phyloP scores from a whole-genome alignment of 35 echinoderm and acorn worm species.

The Heliocidaris tuberculata region DNA sequence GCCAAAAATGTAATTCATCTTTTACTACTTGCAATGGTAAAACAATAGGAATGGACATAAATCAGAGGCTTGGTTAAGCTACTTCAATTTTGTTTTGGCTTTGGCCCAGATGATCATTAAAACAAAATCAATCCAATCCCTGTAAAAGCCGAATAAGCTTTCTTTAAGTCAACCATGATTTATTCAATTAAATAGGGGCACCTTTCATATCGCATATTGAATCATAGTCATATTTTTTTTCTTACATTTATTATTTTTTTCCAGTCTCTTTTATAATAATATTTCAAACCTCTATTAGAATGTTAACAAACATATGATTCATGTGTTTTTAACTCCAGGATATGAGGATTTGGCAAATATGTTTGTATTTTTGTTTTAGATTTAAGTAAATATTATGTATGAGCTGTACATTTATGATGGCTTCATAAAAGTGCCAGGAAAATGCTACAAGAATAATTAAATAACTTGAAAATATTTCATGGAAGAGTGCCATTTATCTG shows the following conservation, averaged over 20 bases:
- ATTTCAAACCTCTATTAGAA: not conserved
- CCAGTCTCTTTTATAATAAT: not conserved
- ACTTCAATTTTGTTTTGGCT: constrained; percentile 3
- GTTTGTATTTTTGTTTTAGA: not conserved
- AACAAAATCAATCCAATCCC: not conserved
- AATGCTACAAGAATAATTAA: not conserved
- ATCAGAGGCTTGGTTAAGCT: not conserved
- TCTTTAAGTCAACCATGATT: not conserved
- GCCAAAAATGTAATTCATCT: not conserved
- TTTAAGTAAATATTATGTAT: not conserved
- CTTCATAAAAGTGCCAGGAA: not conserved
- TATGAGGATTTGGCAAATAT: constrained; percentile 12
- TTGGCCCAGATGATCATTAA: not conserved
- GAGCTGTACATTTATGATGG: not conserved
- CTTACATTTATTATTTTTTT: not conserved
- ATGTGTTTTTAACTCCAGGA: not conserved
- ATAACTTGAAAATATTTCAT: too few species aligned
- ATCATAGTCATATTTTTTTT: not conserved
- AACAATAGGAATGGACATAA: not conserved
- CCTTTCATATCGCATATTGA: not conserved
- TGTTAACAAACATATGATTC: not conserved
- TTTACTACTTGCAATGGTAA: not conserved
- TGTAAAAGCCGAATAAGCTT: not conserved
- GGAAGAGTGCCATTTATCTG: too few species aligned
- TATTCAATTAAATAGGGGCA: not conserved